phyloP scores from a whole-genome alignment of 2,888 invertebrate genomes.

The Amphimallon solstitiale region DNA sequence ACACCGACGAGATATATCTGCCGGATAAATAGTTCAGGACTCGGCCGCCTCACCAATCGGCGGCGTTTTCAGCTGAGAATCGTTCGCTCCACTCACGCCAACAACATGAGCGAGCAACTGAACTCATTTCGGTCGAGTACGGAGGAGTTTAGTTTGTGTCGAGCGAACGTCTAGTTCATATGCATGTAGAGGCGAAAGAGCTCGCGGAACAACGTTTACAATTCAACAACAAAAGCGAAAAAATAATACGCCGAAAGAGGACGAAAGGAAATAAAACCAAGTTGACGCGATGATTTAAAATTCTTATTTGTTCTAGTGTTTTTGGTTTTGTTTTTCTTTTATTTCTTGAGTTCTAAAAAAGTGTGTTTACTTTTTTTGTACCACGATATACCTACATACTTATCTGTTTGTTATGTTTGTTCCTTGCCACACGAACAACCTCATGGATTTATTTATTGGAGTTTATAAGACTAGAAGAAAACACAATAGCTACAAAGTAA shows the following conservation, averaged over 20 bases:
- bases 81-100: slow-evolving; percentile 18
- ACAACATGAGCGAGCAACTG: slow-evolving; percentile 19
- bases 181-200: slow-evolving; percentile 46
- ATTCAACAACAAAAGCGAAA: slow-evolving; percentile 2
- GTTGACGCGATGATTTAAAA: slow-evolving; percentile 41
- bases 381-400: not conserved
- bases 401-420: slow-evolving; percentile 32
- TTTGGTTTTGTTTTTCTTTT: slow-evolving; percentile 37
- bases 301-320: slow-evolving; percentile 28
- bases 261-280: slow-evolving; percentile 12
- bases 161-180: slow-evolving; percentile 49
- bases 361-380: slow-evolving; percentile 28
- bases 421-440: slow-evolving; percentile 25
- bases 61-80: slow-evolving; percentile 34
- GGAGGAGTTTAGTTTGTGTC: slow-evolving; percentile 42
- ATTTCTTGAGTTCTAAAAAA: slow-evolving; percentile 27
- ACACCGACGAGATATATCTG: slow-evolving; percentile 24
- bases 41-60: slow-evolving; percentile 31
- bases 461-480: slow-evolving; percentile 32
- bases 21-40: slow-evolving; percentile 28
- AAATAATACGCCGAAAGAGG: slow-evolving; percentile 12
- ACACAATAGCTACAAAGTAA: slow-evolving; percentile 24
- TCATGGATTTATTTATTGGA: slow-evolving; percentile 36
- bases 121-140: slow-evolving; percentile 31
- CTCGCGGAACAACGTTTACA: slow-evolving; percentile 37